phyloP scores from a whole-genome alignment of 2,797 vertebrate genomes.

The Enteromius thamalakanensis region DNA sequence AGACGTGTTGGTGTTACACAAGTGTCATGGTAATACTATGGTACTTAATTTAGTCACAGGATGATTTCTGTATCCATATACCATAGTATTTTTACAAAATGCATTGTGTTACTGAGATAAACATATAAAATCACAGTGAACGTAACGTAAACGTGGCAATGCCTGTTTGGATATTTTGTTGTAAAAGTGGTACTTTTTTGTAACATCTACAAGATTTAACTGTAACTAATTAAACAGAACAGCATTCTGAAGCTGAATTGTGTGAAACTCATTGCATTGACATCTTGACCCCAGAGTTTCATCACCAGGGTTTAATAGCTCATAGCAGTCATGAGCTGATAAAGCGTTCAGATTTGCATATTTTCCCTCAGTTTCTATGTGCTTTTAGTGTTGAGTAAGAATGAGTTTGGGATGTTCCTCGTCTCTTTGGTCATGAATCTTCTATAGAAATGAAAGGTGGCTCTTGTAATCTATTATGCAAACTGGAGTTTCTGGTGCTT shows the following conservation, averaged over 20 bases:
- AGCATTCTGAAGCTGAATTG: not conserved
- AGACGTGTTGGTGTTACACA: no score
- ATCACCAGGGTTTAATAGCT: not conserved
- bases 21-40: not conserved
- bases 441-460: not conserved
- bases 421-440: not conserved
- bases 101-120: not conserved
- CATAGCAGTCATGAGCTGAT: not conserved
- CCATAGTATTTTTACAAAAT: not conserved
- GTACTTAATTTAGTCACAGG: not conserved
- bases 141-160: not conserved
- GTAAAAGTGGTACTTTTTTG: not conserved
- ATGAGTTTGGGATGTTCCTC: constrained; percentile 10
- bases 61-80: not conserved
- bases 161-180: not conserved
- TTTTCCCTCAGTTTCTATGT: not conserved
- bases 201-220: not conserved
- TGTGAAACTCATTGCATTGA: not conserved
- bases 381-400: constrained; percentile 1
- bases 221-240: not conserved
- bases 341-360: not conserved
- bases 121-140: not conserved
- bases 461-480: not conserved
- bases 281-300: constrained; percentile 16
- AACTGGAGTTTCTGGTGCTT: constrained; percentile 5